Conservation (phyloP, 2,888 invertebrate species). For the Tiliacea aurago region DNA sequence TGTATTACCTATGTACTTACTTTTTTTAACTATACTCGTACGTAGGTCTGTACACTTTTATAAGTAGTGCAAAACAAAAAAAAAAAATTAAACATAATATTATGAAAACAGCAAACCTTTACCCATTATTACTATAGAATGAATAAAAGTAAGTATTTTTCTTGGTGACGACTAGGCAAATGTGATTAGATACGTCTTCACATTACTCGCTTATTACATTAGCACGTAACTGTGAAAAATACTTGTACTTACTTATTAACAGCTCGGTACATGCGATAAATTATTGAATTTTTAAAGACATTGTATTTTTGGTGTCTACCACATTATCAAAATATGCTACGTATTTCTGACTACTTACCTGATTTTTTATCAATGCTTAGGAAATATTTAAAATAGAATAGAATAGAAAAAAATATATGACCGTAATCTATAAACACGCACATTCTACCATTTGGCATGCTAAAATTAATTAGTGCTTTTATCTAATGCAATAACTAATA, state of each 20-base stretch:
- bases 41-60: neutral
- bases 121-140: neutral
- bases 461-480: neutral
- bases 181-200: neutral
- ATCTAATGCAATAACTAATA: neutral
- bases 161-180: neutral
- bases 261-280: constrained; percentile 1
- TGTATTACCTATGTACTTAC: neutral
- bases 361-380: neutral
- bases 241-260: constrained; percentile 9
- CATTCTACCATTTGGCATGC: neutral
- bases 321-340: neutral
- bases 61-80: neutral
- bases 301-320: neutral
- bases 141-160: neutral
- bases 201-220: constrained; percentile 15
- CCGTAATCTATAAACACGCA: too few relatives aligned
- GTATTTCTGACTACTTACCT: neutral
- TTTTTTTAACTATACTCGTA: too few relatives aligned
- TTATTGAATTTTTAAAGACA: neutral
- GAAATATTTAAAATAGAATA: neutral
- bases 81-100: neutral
- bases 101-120: neutral
- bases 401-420: neutral
- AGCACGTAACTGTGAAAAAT: constrained; percentile 38